phyloP scores from a whole-genome alignment of 2,797 vertebrate species.

The Natrix natrix region DNA sequence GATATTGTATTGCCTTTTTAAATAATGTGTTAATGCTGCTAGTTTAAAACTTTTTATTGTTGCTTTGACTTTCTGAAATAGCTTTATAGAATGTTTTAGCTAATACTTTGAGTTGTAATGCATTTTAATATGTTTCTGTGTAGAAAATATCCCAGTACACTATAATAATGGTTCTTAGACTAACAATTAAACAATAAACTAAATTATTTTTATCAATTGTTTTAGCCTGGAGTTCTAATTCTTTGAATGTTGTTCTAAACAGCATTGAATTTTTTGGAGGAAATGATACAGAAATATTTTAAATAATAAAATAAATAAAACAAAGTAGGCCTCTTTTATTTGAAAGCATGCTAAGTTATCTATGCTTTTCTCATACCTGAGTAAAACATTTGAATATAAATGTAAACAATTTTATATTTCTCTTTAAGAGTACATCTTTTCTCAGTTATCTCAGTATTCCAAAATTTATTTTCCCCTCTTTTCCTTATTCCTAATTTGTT shows the following conservation, averaged over 20 bases:
- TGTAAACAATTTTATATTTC: not conserved
- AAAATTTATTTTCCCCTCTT: not conserved
- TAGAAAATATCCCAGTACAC: not conserved
- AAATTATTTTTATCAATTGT: not conserved
- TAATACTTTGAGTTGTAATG: not conserved
- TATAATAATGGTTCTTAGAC: not conserved
- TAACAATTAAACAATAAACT: not conserved
- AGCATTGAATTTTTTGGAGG: not conserved
- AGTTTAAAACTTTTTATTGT: not conserved
- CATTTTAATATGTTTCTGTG: not conserved
- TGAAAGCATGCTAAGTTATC: not conserved
- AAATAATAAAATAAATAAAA: not conserved
- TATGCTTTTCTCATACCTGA: not conserved
- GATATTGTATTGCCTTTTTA: not conserved
- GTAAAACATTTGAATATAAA: not conserved
- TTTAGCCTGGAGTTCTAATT: not conserved
- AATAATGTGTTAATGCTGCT: not conserved
- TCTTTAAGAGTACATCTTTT: not conserved
- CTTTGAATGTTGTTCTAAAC: not conserved
- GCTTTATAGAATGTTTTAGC: not conserved
- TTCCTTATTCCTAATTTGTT: not conserved
- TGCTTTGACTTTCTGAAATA: not conserved
- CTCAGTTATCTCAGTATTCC: not conserved
- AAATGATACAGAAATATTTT: not conserved
- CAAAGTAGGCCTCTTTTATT: not conserved